Conservation (phyloP, 2,113 vertebrate genomes). For the Aix galericulata region DNA sequence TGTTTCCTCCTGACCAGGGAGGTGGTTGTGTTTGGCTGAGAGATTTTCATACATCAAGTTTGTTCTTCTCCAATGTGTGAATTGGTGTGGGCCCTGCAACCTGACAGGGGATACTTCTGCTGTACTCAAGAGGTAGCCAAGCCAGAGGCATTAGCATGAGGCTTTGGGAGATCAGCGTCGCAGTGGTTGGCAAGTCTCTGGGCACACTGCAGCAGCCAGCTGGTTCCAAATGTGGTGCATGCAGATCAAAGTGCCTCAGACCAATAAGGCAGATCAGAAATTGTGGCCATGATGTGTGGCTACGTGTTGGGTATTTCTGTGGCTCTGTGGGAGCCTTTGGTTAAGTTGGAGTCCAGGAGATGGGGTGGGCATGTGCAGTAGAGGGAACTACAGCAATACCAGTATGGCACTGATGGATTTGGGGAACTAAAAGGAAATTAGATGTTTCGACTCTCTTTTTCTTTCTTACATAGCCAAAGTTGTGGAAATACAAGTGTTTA, state of each 20-base stretch:
- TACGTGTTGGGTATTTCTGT: neutral
- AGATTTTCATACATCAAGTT: neutral
- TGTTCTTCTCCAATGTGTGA: neutral
- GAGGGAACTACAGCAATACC: neutral
- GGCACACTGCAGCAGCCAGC: neutral
- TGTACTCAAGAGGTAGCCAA: neutral
- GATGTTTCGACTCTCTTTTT: accelerated
- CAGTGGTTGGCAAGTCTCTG: neutral
- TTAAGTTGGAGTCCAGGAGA: neutral
- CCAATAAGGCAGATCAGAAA: neutral
- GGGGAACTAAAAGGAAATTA: neutral
- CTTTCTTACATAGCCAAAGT: accelerated
- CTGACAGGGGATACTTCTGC: neutral
- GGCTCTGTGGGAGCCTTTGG: neutral
- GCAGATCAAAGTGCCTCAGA: neutral
- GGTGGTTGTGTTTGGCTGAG: neutral
- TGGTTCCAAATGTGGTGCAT: accelerated
- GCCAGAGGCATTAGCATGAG: neutral
- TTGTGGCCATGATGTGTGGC: neutral
- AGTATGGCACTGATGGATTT: neutral
- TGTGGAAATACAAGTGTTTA: neutral
- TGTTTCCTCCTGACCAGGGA: neutral
- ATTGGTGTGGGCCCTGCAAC: neutral
- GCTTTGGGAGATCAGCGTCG: neutral
- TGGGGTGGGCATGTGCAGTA: neutral